Conservation (phyloP, 2,888 invertebrate species). For the Litoditis marina region DNA sequence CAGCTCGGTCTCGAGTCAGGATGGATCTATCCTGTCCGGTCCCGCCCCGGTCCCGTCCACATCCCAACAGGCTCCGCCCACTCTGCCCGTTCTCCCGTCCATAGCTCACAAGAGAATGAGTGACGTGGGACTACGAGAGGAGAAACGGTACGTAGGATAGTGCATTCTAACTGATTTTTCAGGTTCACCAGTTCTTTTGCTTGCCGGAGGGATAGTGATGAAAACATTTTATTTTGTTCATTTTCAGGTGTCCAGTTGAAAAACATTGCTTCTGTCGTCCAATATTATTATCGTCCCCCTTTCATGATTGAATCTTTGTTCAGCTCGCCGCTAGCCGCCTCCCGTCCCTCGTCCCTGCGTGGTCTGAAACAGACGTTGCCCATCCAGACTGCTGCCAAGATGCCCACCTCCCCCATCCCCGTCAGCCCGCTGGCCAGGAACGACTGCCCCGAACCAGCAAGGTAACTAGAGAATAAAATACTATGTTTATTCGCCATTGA, state of each 20-base stretch:
- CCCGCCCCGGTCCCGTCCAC: slow-evolving; percentile 16
- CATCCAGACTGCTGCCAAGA: slow-evolving; percentile 13
- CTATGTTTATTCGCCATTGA: too few relatives aligned
- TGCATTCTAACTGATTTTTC: too few relatives aligned
- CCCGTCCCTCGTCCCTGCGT: slow-evolving; percentile 35
- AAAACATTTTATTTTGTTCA: too few relatives aligned
- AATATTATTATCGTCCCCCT: too few relatives aligned
- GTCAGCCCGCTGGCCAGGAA: slow-evolving; percentile 18
- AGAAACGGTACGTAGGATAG: slow-evolving; percentile 14
- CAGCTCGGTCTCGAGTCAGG: slow-evolving; percentile 58
- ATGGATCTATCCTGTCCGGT: slow-evolving; percentile 44
- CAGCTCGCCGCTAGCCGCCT: slow-evolving; percentile 17
- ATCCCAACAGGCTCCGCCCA: background rate
- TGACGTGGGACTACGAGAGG: slow-evolving; percentile 35
- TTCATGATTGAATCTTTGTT: background rate
- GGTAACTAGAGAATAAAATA: too few relatives aligned
- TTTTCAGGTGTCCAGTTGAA: too few relatives aligned
- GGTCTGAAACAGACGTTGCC: slow-evolving; percentile 15
- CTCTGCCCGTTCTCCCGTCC: background rate
- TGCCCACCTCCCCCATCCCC: slow-evolving; percentile 15
- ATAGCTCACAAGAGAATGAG: slow-evolving; percentile 28
- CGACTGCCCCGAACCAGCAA: background rate
- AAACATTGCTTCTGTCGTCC: background rate
- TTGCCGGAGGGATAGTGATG: too few relatives aligned
- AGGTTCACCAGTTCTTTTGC: too few relatives aligned